Conservation (phyloP, 2,113 vertebrate genomes). For the Colius striatus region DNA sequence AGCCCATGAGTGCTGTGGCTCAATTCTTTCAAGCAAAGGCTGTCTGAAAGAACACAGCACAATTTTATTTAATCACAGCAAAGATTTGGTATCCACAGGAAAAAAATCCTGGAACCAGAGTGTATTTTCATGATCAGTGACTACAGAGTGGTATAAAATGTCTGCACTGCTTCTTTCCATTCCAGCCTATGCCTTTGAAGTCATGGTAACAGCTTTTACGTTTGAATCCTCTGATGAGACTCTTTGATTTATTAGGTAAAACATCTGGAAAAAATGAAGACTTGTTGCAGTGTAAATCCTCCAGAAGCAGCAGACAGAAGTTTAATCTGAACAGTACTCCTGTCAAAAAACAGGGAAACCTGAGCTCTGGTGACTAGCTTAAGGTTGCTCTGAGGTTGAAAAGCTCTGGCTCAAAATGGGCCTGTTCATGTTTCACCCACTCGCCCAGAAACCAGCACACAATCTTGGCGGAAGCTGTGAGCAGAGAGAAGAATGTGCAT, state of each 20-base stretch:
- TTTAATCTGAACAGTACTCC: constrained; percentile 28
- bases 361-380: background rate
- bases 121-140: background rate
- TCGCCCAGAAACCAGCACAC: background rate
- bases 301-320: background rate
- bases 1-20: background rate
- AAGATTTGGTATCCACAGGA: background rate
- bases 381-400: background rate
- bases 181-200: constrained; percentile 60
- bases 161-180: constrained; percentile 27
- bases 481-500: background rate
- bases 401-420: background rate
- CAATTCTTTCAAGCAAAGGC: background rate
- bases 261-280: constrained; percentile 75
- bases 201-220: constrained; percentile 68
- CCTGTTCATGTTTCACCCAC: background rate
- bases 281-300: constrained; percentile 57
- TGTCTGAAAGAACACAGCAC: background rate
- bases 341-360: constrained; percentile 38
- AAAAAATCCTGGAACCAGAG: background rate
- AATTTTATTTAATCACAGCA: background rate
- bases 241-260: constrained; percentile 71
- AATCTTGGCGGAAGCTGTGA: background rate
- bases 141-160: constrained; percentile 12
- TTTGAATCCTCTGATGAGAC: constrained; percentile 56